phyloP scores from a whole-genome alignment of 2,113 vertebrate species.

The Willisornis vidua region DNA sequence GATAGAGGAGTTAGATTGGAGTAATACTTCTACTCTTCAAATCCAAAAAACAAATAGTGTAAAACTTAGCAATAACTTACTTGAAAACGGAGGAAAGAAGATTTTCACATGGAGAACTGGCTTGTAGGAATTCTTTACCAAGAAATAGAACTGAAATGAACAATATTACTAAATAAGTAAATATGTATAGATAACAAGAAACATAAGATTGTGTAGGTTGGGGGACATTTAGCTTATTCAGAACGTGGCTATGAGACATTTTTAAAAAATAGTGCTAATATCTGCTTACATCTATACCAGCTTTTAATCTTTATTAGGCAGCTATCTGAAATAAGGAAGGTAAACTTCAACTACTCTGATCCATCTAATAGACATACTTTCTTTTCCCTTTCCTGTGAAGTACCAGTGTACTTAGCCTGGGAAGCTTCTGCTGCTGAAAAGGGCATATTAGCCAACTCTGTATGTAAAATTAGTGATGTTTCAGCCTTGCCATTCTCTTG shows the following conservation, averaged over 20 bases:
- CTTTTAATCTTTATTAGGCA: not conserved
- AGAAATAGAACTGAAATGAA: not conserved
- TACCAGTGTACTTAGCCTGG: not conserved
- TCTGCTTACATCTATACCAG: not conserved
- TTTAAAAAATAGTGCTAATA: not conserved
- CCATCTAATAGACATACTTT: not conserved
- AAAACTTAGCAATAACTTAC: not conserved
- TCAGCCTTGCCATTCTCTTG: not conserved
- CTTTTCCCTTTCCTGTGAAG: not conserved
- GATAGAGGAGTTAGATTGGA: not conserved
- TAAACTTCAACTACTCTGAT: not conserved
- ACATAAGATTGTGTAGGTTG: not conserved
- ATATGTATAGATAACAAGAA: not conserved
- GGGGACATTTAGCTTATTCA: not conserved
- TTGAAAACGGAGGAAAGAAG: not conserved
- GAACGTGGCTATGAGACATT: not conserved
- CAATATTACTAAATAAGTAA: not conserved
- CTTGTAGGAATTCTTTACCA: not conserved
- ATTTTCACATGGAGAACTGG: not conserved
- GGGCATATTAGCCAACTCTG: not conserved
- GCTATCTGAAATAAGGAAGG: not conserved
- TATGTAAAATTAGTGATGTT: not conserved
- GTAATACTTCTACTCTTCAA: not conserved
- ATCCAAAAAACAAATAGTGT: not conserved
- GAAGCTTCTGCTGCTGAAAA: not conserved